Conservation (phyloP, 2,888 invertebrate genomes). For the Sphaeridia pumilis region DNA sequence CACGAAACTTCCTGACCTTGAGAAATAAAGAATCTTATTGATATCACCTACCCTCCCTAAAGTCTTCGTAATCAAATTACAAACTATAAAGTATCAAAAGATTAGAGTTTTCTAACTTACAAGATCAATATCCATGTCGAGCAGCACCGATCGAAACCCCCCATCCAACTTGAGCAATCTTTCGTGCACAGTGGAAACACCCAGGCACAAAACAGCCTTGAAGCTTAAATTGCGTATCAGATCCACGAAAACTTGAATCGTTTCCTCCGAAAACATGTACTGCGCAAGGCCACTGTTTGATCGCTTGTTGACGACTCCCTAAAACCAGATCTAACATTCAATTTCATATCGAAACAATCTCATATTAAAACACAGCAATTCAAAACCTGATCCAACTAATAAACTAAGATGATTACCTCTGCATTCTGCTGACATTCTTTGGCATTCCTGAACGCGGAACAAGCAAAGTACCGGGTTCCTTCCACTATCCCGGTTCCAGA, state of each 20-base stretch:
- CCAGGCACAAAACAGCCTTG: conserved; percentile 15
- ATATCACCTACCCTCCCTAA: neutral
- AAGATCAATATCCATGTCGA: conserved; percentile 15
- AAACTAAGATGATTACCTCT: neutral
- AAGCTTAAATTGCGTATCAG: conserved; percentile 2
- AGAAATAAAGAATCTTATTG: neutral
- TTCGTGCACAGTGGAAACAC: conserved; percentile 14
- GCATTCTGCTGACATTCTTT: conserved; percentile 14
- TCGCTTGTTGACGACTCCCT: conserved; percentile 7
- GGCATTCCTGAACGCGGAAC: conserved; percentile 15
- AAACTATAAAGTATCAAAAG: neutral
- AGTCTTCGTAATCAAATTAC: neutral
- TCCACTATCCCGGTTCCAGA: neutral
- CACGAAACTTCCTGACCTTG: conserved; percentile 3
- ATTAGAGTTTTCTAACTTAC: conserved; percentile 5
- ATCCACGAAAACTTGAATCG: conserved; percentile 8
- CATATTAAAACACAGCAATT: too few relatives aligned
- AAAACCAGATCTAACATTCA: neutral
- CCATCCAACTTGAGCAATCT: neutral
- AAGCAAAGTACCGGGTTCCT: conserved; percentile 9
- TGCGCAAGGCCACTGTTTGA: conserved; percentile 16
- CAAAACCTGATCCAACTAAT: neutral
- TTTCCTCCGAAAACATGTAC: conserved; percentile 13
- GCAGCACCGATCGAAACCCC: conserved; percentile 8
- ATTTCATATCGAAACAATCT: too few relatives aligned